phyloP scores from a whole-genome alignment of 2,888 invertebrate genomes.

The Oxyteleia sp. region DNA sequence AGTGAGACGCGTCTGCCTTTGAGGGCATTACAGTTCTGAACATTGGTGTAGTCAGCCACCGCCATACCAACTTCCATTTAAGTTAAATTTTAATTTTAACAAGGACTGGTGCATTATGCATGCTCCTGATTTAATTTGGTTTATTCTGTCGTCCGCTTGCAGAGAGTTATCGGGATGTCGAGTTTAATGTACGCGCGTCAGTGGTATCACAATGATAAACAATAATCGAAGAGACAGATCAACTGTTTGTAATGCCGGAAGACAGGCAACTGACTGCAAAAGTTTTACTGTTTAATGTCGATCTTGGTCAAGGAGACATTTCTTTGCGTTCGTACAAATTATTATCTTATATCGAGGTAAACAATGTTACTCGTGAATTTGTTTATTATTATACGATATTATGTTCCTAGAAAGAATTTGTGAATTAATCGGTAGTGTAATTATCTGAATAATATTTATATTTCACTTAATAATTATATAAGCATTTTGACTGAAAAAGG shows the following conservation, averaged over 20 bases:
- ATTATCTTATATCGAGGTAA: neutral
- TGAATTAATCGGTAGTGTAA: constrained; percentile 8
- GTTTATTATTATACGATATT: neutral
- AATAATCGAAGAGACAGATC: constrained; percentile 6
- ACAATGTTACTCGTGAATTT: neutral
- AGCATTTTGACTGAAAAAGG: too few species aligned
- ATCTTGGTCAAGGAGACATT: constrained; percentile 16
- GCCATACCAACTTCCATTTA: constrained; percentile 80
- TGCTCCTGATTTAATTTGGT: neutral
- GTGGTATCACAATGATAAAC: neutral
- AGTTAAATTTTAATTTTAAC: constrained; percentile 8
- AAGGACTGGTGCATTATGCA: neutral
- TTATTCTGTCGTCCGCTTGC: neutral
- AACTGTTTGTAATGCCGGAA: constrained; percentile 44
- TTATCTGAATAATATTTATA: constrained; percentile 5
- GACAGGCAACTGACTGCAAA: constrained; percentile 48
- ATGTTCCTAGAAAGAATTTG: constrained; percentile 31
- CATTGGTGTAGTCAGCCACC: constrained; percentile 80
- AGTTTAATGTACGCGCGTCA: neutral
- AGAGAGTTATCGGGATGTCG: too few species aligned
- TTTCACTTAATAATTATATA: too few species aligned
- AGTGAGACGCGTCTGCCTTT: too few species aligned
- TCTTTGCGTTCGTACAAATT: neutral
- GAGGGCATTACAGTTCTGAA: constrained; percentile 88
- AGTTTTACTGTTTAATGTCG: neutral